A percentile compares a stretch with the other conserved stretches of the same genome.
These are phyloP conservation scores for Chrysogorgia sp. DNA, from an alignment of 92 coral and sea anemone genomes.

Conservation along the genomic window DNA sequence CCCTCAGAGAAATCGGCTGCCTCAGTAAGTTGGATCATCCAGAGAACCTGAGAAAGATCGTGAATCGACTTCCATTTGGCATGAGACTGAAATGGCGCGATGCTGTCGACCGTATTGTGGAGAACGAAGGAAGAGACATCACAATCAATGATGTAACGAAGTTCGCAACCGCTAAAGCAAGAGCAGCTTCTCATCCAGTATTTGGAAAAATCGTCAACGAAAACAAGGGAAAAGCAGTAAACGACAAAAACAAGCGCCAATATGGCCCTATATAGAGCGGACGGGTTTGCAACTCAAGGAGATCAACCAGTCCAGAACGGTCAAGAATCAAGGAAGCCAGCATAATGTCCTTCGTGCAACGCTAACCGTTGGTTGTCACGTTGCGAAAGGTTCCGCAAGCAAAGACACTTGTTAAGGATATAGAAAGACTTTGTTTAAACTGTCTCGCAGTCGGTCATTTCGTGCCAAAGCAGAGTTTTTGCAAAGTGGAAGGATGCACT, in stretches of 20 bases:
- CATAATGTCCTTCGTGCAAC: too few relatives aligned
- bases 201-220: conserved; percentile 20
- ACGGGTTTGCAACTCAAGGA: conserved; percentile 12
- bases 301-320: neutral
- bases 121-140: conserved; percentile 52
- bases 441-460: conserved; percentile 32
- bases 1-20: conserved; percentile 64
- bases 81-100: conserved; percentile 65
- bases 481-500: conserved; percentile 46
- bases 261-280: neutral
- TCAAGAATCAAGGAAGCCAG: too few relatives aligned
- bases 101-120: conserved; percentile 55
- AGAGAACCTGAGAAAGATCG: too few relatives aligned
- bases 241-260: neutral
- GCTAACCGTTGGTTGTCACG: conserved; percentile 39
- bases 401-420: conserved; percentile 15
- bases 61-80: conserved; percentile 59
- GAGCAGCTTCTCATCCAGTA: conserved; percentile 62
- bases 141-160: conserved; percentile 62
- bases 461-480: conserved; percentile 43
- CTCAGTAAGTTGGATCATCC: conserved; percentile 66
- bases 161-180: conserved; percentile 22
- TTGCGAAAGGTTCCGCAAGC: conserved; percentile 43
- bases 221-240: neutral
- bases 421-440: conserved; percentile 18